Conservation (phyloP, 92 coral and sea anemone genomes). For the Metridium senile region DNA sequence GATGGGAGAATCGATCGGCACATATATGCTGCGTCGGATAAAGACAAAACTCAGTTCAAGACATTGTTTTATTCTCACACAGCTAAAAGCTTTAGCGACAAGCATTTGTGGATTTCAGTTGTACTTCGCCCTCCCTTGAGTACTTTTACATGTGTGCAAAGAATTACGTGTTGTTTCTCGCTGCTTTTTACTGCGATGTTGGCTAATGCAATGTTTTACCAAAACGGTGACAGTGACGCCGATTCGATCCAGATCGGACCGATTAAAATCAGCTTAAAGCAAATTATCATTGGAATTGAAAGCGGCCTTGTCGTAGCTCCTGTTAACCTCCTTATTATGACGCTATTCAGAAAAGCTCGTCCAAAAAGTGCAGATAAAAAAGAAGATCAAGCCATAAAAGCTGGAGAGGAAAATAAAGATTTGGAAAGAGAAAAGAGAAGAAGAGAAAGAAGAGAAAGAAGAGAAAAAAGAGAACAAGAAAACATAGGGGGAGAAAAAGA, state of each 20-base stretch:
- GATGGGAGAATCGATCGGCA: constrained; percentile 73
- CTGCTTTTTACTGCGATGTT: constrained; percentile 77
- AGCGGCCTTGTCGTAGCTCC: constrained; percentile 81
- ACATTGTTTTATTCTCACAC: constrained; percentile 57
- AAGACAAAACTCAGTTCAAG: constrained; percentile 68
- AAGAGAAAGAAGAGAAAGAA: neutral
- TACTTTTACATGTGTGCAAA: constrained; percentile 73
- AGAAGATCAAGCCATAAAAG: neutral
- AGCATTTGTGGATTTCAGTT: constrained; percentile 83
- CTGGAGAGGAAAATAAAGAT: neutral
- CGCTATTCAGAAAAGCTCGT: constrained; percentile 76
- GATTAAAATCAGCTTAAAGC: constrained; percentile 64
- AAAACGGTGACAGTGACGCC: constrained; percentile 32
- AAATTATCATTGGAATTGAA: constrained; percentile 69
- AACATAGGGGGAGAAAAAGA: neutral
- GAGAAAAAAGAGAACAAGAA: neutral
- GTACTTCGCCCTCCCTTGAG: constrained; percentile 76
- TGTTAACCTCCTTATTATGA: constrained; percentile 62
- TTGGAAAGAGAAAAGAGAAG: neutral
- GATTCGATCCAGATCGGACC: constrained; percentile 68
- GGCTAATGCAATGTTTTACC: constrained; percentile 92
- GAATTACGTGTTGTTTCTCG: constrained; percentile 77
- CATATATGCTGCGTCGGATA: constrained; percentile 53
- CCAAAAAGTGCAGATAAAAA: constrained; percentile 42
- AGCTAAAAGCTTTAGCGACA: constrained; percentile 54